Base-by-base conservation (phyloP, 2,113 vertebrate genomes). In the Panthera tigris region DNA sequence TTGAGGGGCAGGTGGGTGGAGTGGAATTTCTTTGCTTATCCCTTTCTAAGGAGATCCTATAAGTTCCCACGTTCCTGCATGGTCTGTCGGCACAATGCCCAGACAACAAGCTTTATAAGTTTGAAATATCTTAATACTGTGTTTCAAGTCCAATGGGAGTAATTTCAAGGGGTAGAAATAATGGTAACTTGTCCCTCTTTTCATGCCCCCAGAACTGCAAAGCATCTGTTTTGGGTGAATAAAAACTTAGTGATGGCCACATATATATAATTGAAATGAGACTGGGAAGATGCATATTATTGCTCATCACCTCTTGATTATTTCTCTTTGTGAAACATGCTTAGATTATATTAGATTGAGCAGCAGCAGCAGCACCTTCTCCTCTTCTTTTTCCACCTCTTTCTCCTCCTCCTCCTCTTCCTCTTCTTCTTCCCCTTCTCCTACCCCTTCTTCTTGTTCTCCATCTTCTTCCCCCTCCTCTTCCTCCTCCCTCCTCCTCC, bases 91-190 rank as follows among this genome's bases (percentile, higher is more conserved):
- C 18, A 78, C 33, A 88, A 1, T 61, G 33, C 61, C 29, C 57
- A 83, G n/a, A 11, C 27, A 41, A 7, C 31, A 87, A 57, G 15
- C 8, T 94, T 85, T 76, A 19, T 85, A 90, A 78, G 27, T 29
- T 92, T 93, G 50, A 31, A 71, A 16, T 90, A 55, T 86, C 3
- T 78, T 93, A 73, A 10, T 57, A 39, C 57, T 84, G 14, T 80
- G 7, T 85, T 94, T 78, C 55, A 96, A 80, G 39, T 29, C 11
- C 65, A 91, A 33, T 81, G 33, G 27, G 76, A 95, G 18, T 33
- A 89, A 92, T 82, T 90, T 96, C 27, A 88, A 91, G 23, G 36
- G 92, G 5, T 39, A 65, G 14, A 86, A 86, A 73, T 82, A 82
- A 5, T 87, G 16, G 8, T 89, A 71, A 79, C 11, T 13, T 87